phyloP scores from a whole-genome alignment of 2,797 vertebrate species.

The Pelodytes ibericus region DNA sequence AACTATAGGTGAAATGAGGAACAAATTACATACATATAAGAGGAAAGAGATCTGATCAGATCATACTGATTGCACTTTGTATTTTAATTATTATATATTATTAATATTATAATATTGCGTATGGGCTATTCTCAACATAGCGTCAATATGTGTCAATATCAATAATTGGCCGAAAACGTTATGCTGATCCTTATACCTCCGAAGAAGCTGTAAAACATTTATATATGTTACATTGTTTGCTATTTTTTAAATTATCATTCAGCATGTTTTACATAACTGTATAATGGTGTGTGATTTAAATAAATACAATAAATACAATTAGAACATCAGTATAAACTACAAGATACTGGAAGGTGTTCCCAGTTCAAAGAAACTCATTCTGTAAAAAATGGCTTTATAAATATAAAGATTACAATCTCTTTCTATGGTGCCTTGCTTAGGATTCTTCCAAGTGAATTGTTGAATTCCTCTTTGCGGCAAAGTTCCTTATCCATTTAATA shows the following conservation, averaged over 20 bases:
- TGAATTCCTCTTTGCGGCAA: constrained; percentile 23
- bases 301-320: too few relatives aligned
- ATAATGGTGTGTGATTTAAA: constrained; percentile 7
- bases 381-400: constrained; percentile 15
- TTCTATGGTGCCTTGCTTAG: constrained; percentile 21
- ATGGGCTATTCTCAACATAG: too few relatives aligned
- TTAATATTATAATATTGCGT: too few relatives aligned
- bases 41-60: too few relatives aligned
- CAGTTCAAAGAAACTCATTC: not conserved
- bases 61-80: too few relatives aligned
- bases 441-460: constrained; percentile 27
- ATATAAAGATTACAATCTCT: constrained; percentile 41
- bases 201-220: constrained; percentile 6
- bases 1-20: too few relatives aligned
- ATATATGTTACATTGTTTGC: not conserved
- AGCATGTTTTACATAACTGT: constrained; percentile 8
- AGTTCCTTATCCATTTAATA: constrained; percentile 36
- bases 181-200: too few relatives aligned
- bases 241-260: constrained; percentile 2
- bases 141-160: too few relatives aligned
- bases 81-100: too few relatives aligned
- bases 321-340: constrained; percentile 8
- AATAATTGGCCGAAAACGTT: too few relatives aligned
- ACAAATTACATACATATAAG: too few relatives aligned
- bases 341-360: not conserved